Evolutionary conservation across 2,888 invertebrate species (phyloP), one percentile per base, ranked within the genome.

Genomic region (Oegoconia quadripuncta): DNA sequence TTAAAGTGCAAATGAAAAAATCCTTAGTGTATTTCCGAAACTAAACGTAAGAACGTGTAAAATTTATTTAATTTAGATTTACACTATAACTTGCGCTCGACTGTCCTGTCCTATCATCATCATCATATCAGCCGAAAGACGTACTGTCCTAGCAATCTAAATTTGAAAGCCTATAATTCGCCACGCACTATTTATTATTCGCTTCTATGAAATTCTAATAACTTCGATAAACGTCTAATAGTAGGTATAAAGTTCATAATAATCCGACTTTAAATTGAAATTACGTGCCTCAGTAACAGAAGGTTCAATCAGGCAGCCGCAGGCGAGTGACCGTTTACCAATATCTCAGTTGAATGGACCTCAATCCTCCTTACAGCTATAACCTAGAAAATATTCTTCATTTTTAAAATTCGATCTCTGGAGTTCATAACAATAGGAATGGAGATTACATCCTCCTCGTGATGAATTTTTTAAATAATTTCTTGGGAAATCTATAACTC

Each of bases 301-400:
- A 57, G 64, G 56, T 60, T 64, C 59, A 61, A 73, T 74, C 61
- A 65, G 54, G 41, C 55, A 22, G 59, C 51, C 53, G 55, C 44
- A 52, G 55, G 44, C 55, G 52, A 63, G 55, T 68, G 72, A 64
- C 68, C 71, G 64, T 64, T 68, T 67, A 67, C 67, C 74, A 76
- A 79, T 77, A 74, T 70, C 65, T 66, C 69, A 64, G 59, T 55
- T 80, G 73, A 81, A 80, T 75, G 60, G 72, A 60, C 63, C 68
- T 66, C 78, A 80, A 81, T 80, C 79, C 79, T 74, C 67, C 59
- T 52, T 53, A n/a, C 58, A 52, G 59, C 57, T 59, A 60, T 53
- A 62, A 62, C 59, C 62, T 66, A 68, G 54, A 73, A 72, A 65
- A 72, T 70, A 71, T 11, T 73, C 56, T 63, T 52, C 48, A 44